phyloP scores from a whole-genome alignment of 2,113 vertebrate species.

The Nannospalax galili region DNA sequence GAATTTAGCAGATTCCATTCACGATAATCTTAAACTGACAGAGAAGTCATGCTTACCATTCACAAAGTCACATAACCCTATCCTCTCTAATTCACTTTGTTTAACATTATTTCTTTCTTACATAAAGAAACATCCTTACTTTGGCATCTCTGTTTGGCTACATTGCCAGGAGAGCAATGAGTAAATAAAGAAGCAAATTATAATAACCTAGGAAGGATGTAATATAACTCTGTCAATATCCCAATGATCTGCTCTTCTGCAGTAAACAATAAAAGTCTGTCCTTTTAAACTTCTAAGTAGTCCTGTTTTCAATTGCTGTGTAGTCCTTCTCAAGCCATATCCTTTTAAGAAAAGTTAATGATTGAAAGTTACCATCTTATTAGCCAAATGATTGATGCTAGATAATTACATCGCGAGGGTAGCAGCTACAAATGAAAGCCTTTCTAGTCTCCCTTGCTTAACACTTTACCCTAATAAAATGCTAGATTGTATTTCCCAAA shows the following conservation, averaged over 20 bases:
- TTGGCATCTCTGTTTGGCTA: background rate
- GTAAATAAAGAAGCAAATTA: background rate
- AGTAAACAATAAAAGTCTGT: background rate
- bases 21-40: background rate
- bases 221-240: background rate
- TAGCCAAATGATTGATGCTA: slow-evolving; percentile 62
- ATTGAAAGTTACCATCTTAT: slow-evolving; percentile 59
- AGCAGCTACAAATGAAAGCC: background rate
- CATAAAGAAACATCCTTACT: background rate
- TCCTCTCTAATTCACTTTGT: background rate
- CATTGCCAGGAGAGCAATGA: background rate
- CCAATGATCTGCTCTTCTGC: background rate
- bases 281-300: background rate
- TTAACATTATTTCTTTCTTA: background rate
- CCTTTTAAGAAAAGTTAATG: slow-evolving; percentile 63
- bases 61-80: background rate
- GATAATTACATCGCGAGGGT: slow-evolving; percentile 57
- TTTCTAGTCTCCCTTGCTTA: slow-evolving; percentile 19
- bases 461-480: background rate
- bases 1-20: background rate
- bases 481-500: slow-evolving; percentile 20
- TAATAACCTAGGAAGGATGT: background rate
- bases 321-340: background rate
- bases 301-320: slow-evolving; percentile 22
- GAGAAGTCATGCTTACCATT: background rate